Evolutionary conservation across 2,888 invertebrate species (phyloP).

Genomic region (Torymus tubicola): DNA sequence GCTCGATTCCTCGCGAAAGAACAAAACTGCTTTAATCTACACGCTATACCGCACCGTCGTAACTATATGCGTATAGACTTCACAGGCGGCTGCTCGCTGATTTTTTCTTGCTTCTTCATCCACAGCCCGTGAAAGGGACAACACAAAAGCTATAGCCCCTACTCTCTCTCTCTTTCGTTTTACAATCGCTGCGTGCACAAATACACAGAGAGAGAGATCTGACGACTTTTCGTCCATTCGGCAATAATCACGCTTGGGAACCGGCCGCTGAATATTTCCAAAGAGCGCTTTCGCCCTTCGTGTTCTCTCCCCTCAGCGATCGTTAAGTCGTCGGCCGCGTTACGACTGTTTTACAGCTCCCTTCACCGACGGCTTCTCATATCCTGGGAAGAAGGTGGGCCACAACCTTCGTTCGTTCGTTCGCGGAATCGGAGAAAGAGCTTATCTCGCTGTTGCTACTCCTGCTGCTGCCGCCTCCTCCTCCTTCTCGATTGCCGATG

Average conservation of each 20-base stretch:
- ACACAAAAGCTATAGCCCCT: conserved; percentile 55
- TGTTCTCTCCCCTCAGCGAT: conserved; percentile 55
- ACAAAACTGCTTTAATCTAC: too few species aligned
- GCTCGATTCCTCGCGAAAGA: conserved; percentile 32
- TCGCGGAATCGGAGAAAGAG: conserved; percentile 29
- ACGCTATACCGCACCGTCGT: too few species aligned
- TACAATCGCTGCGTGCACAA: too few species aligned
- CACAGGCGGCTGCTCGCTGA: too few species aligned
- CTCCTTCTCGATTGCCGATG: conserved; percentile 35
- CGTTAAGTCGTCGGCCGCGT: conserved; percentile 60
- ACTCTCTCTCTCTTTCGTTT: too few species aligned
- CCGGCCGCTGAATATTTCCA: conserved; percentile 50
- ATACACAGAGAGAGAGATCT: too few species aligned
- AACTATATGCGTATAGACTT: too few species aligned
- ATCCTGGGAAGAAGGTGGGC: conserved; percentile 28
- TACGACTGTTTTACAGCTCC: conserved; percentile 61
- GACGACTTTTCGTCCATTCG: too few species aligned
- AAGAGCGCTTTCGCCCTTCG: conserved; percentile 42
- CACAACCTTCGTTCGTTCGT: neutral
- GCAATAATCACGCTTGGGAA: conserved; percentile 21
- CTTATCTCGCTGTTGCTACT: conserved; percentile 1
- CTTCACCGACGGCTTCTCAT: conserved; percentile 23
- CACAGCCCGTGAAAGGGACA: conserved; percentile 58
- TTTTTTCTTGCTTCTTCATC: neutral
- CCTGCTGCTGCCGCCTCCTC: neutral